phyloP scores from a whole-genome alignment of 2,888 invertebrate species.

The Thelaira solivaga region DNA sequence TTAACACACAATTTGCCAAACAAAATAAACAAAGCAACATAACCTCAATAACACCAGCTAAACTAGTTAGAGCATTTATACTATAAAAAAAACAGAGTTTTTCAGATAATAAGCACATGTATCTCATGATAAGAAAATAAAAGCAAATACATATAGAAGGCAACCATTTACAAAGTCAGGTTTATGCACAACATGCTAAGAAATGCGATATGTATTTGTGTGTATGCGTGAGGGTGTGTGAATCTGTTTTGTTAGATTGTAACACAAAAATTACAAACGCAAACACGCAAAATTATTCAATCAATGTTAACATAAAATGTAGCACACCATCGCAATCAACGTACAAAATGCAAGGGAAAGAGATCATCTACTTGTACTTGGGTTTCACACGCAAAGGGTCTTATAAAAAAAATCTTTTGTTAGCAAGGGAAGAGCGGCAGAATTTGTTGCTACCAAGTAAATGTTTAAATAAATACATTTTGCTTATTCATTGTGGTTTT shows the following conservation, averaged over 20 bases:
- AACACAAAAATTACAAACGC: not conserved
- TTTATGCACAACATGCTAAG: not conserved
- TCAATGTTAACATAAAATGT: conserved; percentile 50
- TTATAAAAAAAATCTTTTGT: no score
- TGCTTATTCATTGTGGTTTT: conserved; percentile 1
- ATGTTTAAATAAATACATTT: not conserved
- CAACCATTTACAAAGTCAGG: conserved; percentile 19
- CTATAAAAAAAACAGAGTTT: no score
- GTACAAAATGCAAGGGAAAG: not conserved
- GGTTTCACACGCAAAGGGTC: conserved; percentile 11
- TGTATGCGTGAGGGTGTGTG: not conserved
- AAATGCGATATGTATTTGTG: not conserved
- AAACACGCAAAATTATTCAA: conserved; percentile 56
- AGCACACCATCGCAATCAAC: conserved; percentile 27
- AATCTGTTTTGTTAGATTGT: no score
- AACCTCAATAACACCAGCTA: conserved; percentile 17
- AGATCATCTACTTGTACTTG: conserved; percentile 13
- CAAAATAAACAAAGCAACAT: not conserved
- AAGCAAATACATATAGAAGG: not conserved
- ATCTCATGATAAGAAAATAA: not conserved
- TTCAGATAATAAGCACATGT: not conserved
- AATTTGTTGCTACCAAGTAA: not conserved
- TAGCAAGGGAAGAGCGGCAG: not conserved
- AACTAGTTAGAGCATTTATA: conserved; percentile 1
- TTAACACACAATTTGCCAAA: not conserved